Evolutionary conservation across 2,797 vertebrate genomes (phyloP), one percentile per base, ranked within the genome.

Genomic region (Sebastiscus tertius): DNA sequence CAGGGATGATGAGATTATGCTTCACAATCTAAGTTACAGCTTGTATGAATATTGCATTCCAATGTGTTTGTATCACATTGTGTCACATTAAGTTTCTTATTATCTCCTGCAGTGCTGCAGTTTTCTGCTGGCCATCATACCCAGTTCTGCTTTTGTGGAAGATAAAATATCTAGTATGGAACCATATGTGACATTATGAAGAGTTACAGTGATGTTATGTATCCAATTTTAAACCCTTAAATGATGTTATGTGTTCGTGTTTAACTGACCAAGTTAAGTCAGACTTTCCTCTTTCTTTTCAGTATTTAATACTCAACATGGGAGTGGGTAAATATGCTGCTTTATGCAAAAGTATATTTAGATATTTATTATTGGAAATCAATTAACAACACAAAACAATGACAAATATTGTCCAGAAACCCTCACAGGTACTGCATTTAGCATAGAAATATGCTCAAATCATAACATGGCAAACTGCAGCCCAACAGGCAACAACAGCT

Each of bases 1-100:
- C 80, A 27, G 77, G 72, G 65, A 84, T 39, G 70, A 68, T 4
- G 65, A 84, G 80, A 84, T 90, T 70, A 80, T 14, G 52, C 65
- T 22, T 36, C 24, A 2, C 70, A 33, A 49, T 75, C 26, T 29
- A 26, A 77, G n/a, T 64, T 54, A 64, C 58, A 18, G 71, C 69
- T 42, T 0, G 4, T 36, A 62, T 3, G 72, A 77, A 76, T 59
- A 34, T 61, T 87, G 67, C 72, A 72, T 80, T 56, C 2, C 69
- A 26, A 26, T 74, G 46, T 18, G 59, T 84, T 59, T 1, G 69
- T 4, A 29, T 65, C 80, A 54, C 29, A 24, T 49, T 13, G 26
- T 31, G 55, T 72, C 39, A 24, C 33, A 26, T 70, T 63, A 27
- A 56, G 26, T 39, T 62, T 2, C 52, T 0, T 9, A n/a, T 49